A percentile compares a stretch with the other conserved stretches of the same genome.
Evolutionary conservation across 2,888 invertebrate species (phyloP).

Genomic region (Synergus gifuensis): DNA sequence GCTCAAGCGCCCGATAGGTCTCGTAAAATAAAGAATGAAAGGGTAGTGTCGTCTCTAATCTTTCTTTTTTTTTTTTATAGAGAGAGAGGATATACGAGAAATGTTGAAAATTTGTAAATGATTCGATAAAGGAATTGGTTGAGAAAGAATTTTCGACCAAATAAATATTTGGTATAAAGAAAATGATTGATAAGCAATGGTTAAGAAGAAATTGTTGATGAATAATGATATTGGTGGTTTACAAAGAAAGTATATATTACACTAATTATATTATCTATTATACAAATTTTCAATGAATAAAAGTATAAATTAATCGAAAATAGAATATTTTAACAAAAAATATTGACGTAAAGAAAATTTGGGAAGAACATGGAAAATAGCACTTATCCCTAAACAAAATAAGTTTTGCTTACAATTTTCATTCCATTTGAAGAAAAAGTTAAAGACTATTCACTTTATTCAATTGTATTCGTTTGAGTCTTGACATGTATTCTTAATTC

Average conservation of each 20-base stretch:
- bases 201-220: neutral
- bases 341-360: neutral
- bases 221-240: neutral
- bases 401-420: neutral
- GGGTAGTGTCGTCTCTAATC: neutral
- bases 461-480: too few relatives aligned
- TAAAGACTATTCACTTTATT: neutral
- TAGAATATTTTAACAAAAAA: neutral
- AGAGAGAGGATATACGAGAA: neutral
- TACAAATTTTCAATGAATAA: neutral
- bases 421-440: neutral
- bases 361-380: too few relatives aligned
- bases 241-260: neutral
- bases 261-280: neutral
- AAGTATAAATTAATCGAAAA: neutral
- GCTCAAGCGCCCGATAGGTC: too few relatives aligned
- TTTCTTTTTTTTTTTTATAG: too few relatives aligned
- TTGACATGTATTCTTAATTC: too few relatives aligned
- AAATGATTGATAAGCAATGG: neutral
- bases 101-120: neutral
- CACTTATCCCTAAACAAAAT: too few relatives aligned
- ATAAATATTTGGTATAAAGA: neutral
- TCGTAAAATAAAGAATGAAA: neutral
- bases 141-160: neutral
- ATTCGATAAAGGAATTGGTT: neutral